A percentile compares a stretch with the other conserved stretches of the same genome.
These are phyloP conservation scores for Plecotus auritus DNA, from an alignment of 2,113 vertebrate genomes.

Conservation along the genomic window DNA sequence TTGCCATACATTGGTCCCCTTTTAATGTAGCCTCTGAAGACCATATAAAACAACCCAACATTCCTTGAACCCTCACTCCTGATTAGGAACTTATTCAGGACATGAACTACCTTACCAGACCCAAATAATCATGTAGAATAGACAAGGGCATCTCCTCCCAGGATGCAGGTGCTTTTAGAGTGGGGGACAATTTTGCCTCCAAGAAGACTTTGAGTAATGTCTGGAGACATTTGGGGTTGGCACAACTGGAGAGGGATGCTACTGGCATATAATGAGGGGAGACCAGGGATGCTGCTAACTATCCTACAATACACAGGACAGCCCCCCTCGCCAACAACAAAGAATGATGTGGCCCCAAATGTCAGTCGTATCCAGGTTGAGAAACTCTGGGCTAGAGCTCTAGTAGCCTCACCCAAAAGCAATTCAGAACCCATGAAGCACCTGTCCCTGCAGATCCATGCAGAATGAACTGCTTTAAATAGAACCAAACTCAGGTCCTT, in stretches of 20 bases:
- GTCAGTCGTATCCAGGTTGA: neutral
- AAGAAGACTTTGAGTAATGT: neutral
- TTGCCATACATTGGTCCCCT: rapidly evolving
- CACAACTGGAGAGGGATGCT: neutral
- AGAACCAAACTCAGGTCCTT: neutral
- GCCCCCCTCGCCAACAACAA: rapidly evolving
- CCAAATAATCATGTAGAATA: neutral
- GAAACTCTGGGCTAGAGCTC: neutral
- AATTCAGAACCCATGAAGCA: neutral
- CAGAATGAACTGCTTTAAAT: neutral
- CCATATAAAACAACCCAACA: neutral
- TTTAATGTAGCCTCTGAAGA: neutral
- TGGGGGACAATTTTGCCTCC: neutral
- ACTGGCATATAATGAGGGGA: neutral
- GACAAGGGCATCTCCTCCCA: neutral
- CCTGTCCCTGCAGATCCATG: neutral
- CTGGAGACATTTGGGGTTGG: neutral
- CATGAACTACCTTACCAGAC: neutral
- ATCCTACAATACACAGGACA: neutral
- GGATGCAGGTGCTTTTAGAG: rapidly evolving
- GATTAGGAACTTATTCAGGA: neutral
- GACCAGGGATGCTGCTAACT: neutral
- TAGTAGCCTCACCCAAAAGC: neutral
- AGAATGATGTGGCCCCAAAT: neutral
- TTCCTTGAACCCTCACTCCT: neutral